These are phyloP conservation scores for Nomada fabriciana DNA, from an alignment of 2,888 invertebrate genomes.

Conservation along the genomic window DNA sequence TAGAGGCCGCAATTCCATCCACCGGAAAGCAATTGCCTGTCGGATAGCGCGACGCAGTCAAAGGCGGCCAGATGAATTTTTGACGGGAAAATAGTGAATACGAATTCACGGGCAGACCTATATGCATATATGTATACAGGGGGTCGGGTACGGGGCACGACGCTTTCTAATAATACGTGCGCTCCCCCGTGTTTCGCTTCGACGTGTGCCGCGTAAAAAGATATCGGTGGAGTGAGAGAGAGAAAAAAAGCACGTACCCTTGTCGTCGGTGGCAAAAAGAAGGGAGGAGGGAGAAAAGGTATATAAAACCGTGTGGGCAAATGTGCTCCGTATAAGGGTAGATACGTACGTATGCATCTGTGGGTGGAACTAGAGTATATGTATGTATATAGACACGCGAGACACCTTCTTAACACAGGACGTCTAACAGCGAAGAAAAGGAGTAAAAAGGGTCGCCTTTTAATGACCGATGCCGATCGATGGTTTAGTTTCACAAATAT, in stretches of 20 bases:
- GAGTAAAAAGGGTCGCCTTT: slow-evolving; percentile 55
- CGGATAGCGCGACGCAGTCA: slow-evolving; percentile 45
- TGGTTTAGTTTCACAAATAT: slow-evolving; percentile 76
- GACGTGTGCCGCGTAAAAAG: slow-evolving; percentile 26
- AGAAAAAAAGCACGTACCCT: slow-evolving; percentile 6
- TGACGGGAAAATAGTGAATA: slow-evolving; percentile 45
- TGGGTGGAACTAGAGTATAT: no score
- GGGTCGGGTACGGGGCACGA: slow-evolving; percentile 23
- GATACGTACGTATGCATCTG: background rate
- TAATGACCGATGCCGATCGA: slow-evolving; percentile 71
- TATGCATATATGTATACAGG: background rate
- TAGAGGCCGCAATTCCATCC: slow-evolving; percentile 52
- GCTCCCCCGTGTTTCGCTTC: slow-evolving; percentile 21
- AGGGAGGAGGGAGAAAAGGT: background rate
- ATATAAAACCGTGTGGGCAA: slow-evolving; percentile 35
- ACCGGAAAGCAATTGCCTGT: slow-evolving; percentile 57
- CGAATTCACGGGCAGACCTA: slow-evolving; percentile 30
- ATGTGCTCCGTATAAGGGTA: background rate
- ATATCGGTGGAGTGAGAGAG: background rate
- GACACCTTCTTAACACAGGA: slow-evolving; percentile 36
- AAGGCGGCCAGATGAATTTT: slow-evolving; percentile 57
- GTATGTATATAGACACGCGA: background rate
- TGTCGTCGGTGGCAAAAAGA: slow-evolving; percentile 10
- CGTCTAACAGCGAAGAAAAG: slow-evolving; percentile 36
- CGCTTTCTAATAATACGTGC: slow-evolving; percentile 55